A percentile compares a stretch with the other conserved stretches of the same genome.
Evolutionary conservation across 2,797 vertebrate species (phyloP).

Genomic region (Myripristis jacobus): DNA sequence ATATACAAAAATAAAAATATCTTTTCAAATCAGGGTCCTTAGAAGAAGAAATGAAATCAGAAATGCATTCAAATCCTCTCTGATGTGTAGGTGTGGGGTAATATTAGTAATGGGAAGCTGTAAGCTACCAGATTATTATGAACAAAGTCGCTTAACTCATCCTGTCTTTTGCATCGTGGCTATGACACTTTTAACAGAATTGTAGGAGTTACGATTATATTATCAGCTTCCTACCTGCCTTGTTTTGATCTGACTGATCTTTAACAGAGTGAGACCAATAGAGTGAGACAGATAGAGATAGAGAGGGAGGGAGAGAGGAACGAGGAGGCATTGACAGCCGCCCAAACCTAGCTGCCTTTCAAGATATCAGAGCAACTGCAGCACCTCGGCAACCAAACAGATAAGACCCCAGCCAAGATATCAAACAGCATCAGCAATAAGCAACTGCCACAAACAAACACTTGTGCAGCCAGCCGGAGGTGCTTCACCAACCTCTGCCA

Average conservation of each 20-base stretch:
- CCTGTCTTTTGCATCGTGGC: slow-evolving; percentile 14
- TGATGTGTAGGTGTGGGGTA: no score
- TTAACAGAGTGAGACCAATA: slow-evolving; percentile 29
- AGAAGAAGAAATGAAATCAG: not conserved
- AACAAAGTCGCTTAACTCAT: not conserved
- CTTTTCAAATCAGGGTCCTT: no score
- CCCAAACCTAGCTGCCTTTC: slow-evolving; percentile 57
- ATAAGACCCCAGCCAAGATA: slow-evolving; percentile 72
- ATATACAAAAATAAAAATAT: no score
- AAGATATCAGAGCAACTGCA: slow-evolving; percentile 66
- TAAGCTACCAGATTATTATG: not conserved
- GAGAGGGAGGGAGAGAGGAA: slow-evolving; percentile 11
- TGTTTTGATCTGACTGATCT: slow-evolving; percentile 55
- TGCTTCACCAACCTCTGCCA: slow-evolving; percentile 26
- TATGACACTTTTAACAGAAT: slow-evolving; percentile 18
- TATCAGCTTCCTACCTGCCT: slow-evolving; percentile 22
- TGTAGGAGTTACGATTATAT: slow-evolving; percentile 30
- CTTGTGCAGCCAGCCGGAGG: slow-evolving; percentile 45
- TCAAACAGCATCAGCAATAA: slow-evolving; percentile 76
- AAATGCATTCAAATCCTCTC: no score
- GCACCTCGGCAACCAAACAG: slow-evolving; percentile 54
- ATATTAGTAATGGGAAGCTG: not conserved
- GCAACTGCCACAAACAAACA: slow-evolving; percentile 55
- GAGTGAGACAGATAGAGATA: slow-evolving; percentile 9
- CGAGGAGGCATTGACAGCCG: slow-evolving; percentile 55